Evolutionary conservation across 1,140 invertebrate species (phyloP).

Genomic region (Brachionus manjavacas): DNA sequence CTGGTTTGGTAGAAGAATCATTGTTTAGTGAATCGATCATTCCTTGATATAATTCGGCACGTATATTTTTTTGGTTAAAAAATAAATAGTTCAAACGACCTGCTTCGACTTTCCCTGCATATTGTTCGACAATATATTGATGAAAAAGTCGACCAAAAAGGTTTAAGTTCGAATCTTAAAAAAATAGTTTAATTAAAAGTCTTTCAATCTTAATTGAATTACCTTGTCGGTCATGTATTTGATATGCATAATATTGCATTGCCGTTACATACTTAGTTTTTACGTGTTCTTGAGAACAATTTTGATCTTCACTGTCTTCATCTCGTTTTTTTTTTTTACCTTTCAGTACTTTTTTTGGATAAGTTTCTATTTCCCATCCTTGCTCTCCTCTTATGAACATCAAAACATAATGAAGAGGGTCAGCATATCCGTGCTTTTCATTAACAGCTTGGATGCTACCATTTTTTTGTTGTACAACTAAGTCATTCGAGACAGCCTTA

Average conservation of each 20-base stretch:
- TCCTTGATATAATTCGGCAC: background rate
- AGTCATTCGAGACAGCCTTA: slow-evolving; percentile 6
- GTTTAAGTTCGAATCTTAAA: background rate
- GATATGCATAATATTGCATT: slow-evolving; percentile 7
- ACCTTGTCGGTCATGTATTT: background rate
- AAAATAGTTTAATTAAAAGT: no score
- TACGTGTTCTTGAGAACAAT: background rate
- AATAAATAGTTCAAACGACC: slow-evolving; percentile 46
- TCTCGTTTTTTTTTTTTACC: background rate
- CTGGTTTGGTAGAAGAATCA: background rate
- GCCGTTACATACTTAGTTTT: background rate
- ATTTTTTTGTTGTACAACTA: background rate
- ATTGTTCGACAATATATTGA: slow-evolving; percentile 3
- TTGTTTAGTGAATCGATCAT: background rate
- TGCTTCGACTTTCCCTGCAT: slow-evolving; percentile 48
- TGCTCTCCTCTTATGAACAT: background rate
- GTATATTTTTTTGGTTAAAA: slow-evolving; percentile 3
- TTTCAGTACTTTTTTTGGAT: background rate
- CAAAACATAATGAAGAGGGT: slow-evolving; percentile 8
- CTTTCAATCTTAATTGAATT: no score
- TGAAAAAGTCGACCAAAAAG: background rate
- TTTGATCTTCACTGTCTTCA: background rate
- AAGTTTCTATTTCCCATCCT: background rate
- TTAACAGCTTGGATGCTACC: background rate
- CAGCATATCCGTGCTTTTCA: background rate